A percentile compares a stretch with the other conserved stretches of the same genome.
Conservation (phyloP, 53 echinoderm and acorn worm species). For the Crossaster papposus region DNA sequence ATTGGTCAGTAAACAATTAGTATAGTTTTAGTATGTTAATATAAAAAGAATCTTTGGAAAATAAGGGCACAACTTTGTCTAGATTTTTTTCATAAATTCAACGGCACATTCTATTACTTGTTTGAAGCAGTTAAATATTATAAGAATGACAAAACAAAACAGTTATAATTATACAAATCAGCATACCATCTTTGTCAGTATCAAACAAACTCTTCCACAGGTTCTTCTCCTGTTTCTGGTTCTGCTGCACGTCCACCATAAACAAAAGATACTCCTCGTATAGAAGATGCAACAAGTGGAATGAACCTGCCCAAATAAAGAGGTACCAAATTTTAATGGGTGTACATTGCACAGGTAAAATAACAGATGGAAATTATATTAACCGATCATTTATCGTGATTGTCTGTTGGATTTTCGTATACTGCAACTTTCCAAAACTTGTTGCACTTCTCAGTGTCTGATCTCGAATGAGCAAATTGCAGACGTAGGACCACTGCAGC, state of each 20-base stretch:
- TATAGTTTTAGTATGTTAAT: no score
- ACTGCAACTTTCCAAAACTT: conserved; percentile 81
- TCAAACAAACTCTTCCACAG: conserved; percentile 79
- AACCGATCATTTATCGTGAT: not conserved
- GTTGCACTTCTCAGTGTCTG: conserved; percentile 94
- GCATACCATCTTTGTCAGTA: conserved; percentile 57
- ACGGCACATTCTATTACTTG: no score
- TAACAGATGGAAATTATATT: no score
- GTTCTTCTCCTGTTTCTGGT: conserved; percentile 67
- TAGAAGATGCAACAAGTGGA: conserved; percentile 85
- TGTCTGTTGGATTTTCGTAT: not conserved
- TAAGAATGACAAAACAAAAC: not conserved
- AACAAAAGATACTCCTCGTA: conserved; percentile 92
- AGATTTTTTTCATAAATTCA: no score
- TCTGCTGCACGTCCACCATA: conserved; percentile 72
- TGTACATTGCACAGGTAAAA: no score
- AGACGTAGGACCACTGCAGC: conserved; percentile 79
- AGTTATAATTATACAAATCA: not conserved
- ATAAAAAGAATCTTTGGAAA: no score
- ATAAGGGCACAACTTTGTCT: no score
- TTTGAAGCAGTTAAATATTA: no score
- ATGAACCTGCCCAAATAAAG: conserved; percentile 69
- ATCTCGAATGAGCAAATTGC: conserved; percentile 86
- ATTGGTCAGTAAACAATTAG: no score
- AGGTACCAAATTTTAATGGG: not conserved